These are phyloP conservation scores for Drosophila aldrichi DNA, from an alignment of 2,888 invertebrate genomes.

Conservation along the genomic window DNA sequence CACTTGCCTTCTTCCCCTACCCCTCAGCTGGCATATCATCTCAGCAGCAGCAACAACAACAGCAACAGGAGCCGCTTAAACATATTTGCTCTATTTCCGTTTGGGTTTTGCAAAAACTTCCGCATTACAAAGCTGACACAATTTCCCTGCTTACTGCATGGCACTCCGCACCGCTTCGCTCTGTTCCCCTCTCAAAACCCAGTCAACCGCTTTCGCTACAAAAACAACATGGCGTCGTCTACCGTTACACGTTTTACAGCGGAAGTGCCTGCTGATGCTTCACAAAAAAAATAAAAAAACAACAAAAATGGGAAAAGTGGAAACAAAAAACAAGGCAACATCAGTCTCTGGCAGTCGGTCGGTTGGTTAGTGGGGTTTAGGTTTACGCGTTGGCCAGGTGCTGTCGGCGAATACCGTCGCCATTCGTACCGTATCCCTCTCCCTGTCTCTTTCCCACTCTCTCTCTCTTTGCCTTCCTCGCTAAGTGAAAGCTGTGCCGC, in stretches of 20 bases:
- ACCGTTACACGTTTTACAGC: constrained; percentile 65
- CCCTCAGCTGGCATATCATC: constrained; percentile 26
- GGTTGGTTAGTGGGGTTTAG: constrained; percentile 8
- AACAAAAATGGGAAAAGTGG: constrained; percentile 11
- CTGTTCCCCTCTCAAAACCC: neutral
- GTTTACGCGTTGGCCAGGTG: constrained; percentile 43
- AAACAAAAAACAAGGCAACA: constrained; percentile 38
- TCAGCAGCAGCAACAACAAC: constrained; percentile 20
- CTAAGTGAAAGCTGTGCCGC: constrained; percentile 21
- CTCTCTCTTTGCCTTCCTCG: neutral
- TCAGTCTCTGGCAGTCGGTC: constrained; percentile 35
- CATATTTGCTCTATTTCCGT: constrained; percentile 80
- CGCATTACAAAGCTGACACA: constrained; percentile 80
- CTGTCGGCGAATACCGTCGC: constrained; percentile 28
- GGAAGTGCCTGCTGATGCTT: constrained; percentile 73
- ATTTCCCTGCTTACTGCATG: constrained; percentile 58
- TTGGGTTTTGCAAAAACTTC: constrained; percentile 80
- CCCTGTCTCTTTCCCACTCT: neutral
- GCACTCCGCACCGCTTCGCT: neutral
- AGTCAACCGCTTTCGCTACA: constrained; percentile 8
- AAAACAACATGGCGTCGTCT: constrained; percentile 48
- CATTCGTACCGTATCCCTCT: neutral
- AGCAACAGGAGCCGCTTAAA: constrained; percentile 67
- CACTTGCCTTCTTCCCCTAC: neutral
- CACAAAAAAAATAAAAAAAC: constrained; percentile 12